These are phyloP conservation scores for Bolinopsis microptera DNA, from an alignment of 37 sponge, comb jelly and placozoan genomes.

Conservation along the genomic window DNA sequence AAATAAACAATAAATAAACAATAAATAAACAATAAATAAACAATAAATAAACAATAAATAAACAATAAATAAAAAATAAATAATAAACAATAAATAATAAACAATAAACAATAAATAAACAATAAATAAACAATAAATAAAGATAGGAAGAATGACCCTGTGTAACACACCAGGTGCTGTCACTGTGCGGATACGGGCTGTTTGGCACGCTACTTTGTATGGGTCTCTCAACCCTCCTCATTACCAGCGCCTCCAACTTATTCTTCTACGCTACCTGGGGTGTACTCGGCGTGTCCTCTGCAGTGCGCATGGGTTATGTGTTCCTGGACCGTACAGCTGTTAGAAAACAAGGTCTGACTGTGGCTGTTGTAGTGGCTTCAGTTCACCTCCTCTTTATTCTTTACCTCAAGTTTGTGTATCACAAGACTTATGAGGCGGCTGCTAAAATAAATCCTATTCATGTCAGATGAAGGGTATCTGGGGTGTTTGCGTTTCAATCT, in stretches of 20 bases:
- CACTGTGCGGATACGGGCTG: constrained; percentile 47
- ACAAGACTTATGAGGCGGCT: constrained; percentile 77
- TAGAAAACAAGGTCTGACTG: constrained; percentile 70
- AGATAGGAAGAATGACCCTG: no score
- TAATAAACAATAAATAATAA: no score
- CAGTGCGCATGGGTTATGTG: constrained; percentile 68
- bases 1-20: no score
- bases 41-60: no score
- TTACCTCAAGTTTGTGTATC: constrained; percentile 80
- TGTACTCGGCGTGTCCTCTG: neutral
- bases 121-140: no score
- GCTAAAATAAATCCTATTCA: neutral
- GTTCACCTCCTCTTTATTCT: constrained; percentile 80
- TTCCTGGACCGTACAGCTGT: constrained; percentile 75
- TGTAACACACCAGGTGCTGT: constrained; percentile 44
- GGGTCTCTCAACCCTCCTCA: constrained; percentile 55
- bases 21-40: no score
- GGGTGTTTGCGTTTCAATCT: no score
- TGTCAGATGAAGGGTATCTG: neutral
- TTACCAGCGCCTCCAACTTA: constrained; percentile 24
- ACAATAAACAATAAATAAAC: no score
- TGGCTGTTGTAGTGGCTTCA: constrained; percentile 66
- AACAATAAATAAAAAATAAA: no score
- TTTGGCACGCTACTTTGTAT: constrained; percentile 28
- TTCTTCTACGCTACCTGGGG: constrained; percentile 38